A percentile compares a stretch with the other conserved stretches of the same genome.
Conservation (phyloP, 2,888 invertebrate genomes). For the Drosophila seclusa region DNA sequence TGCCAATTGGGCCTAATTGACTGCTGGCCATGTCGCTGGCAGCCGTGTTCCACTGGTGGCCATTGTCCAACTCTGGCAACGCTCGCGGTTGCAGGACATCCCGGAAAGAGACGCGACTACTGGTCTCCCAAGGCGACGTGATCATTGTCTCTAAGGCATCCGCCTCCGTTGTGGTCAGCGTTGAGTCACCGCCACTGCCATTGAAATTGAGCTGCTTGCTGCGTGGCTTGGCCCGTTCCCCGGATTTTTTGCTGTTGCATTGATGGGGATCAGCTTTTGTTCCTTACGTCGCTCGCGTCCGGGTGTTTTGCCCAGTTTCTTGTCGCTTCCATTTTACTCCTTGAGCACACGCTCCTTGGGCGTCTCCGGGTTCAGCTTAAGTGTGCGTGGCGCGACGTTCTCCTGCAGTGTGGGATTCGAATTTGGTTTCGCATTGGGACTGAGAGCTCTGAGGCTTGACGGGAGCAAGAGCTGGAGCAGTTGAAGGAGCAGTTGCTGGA, state of each 20-base stretch:
- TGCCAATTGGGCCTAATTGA: conserved; percentile 64
- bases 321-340: conserved; percentile 67
- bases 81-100: conserved; percentile 73
- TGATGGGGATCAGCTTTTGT: conserved; percentile 32
- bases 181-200: conserved; percentile 30
- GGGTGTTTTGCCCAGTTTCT: conserved; percentile 84
- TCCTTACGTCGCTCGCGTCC: conserved; percentile 84
- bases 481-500: too few species aligned
- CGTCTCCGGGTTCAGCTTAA: conserved; percentile 36
- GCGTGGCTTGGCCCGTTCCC: conserved; percentile 60
- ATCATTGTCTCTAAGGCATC: conserved; percentile 45
- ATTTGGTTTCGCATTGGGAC: conserved; percentile 13
- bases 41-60: conserved; percentile 65
- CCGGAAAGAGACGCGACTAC: conserved; percentile 72
- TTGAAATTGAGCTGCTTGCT: conserved; percentile 64
- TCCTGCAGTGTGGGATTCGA: conserved; percentile 38
- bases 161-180: conserved; percentile 42
- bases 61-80: conserved; percentile 47
- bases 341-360: conserved; percentile 59
- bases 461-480: too few species aligned
- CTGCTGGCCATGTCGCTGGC: conserved; percentile 39
- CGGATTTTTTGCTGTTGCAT: conserved; percentile 39
- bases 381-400: conserved; percentile 49
- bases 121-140: conserved; percentile 72
- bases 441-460: not conserved